Evolutionary conservation across 2,888 invertebrate genomes (phyloP).

Genomic region (Ptilodon capucinus): DNA sequence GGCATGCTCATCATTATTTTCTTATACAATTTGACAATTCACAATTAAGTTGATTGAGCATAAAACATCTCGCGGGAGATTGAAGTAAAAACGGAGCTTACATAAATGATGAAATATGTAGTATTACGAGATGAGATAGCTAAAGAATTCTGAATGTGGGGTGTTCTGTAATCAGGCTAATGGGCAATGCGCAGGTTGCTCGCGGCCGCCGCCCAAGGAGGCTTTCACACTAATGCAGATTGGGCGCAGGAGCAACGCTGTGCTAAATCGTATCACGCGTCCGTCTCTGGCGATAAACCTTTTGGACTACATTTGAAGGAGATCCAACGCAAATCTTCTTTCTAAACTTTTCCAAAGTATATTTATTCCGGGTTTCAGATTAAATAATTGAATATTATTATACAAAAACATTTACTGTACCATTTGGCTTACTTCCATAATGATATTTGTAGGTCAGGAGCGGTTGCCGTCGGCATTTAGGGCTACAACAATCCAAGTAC

Average conservation of each 20-base stretch:
- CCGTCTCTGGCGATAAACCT: conserved; percentile 9
- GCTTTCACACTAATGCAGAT: conserved; percentile 75
- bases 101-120: conserved; percentile 82
- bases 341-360: too few species aligned
- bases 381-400: too few species aligned
- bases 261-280: conserved; percentile 70
- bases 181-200: conserved; percentile 75
- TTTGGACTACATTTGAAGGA: neutral
- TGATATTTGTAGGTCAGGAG: too few species aligned
- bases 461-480: too few species aligned
- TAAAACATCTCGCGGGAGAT: conserved; percentile 58
- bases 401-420: too few species aligned
- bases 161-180: conserved; percentile 80
- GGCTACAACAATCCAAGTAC: too few species aligned
- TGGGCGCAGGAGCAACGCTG: conserved; percentile 67
- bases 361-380: too few species aligned
- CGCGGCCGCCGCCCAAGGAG: conserved; percentile 46
- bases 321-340: too few species aligned
- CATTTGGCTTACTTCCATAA: too few species aligned
- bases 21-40: conserved; percentile 13
- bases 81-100: conserved; percentile 74
- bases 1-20: too few species aligned
- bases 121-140: conserved; percentile 80
- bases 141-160: conserved; percentile 72
- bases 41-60: conserved; percentile 59